These are phyloP conservation scores for Orthosia cruda DNA, from an alignment of 2,888 invertebrate species.

Conservation along the genomic window DNA sequence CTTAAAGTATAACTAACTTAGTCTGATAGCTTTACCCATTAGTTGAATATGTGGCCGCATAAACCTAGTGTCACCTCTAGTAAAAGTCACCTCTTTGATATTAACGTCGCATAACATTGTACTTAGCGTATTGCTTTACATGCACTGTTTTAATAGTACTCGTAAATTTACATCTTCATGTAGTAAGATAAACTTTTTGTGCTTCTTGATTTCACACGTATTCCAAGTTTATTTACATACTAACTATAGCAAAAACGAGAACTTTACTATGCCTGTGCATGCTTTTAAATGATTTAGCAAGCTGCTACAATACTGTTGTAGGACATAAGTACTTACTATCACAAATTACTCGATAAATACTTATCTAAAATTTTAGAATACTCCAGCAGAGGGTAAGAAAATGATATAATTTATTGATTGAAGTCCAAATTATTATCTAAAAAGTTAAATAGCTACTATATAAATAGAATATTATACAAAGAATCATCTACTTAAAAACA, in stretches of 20 bases:
- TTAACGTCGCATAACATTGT: conserved; percentile 53
- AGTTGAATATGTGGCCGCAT: conserved; percentile 25
- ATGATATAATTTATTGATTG: too few relatives aligned
- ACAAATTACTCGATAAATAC: background rate
- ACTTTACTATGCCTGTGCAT: background rate
- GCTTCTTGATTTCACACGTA: conserved; percentile 46
- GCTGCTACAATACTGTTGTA: background rate
- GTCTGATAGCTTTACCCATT: conserved; percentile 1
- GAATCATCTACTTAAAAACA: background rate
- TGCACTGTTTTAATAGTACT: conserved; percentile 31
- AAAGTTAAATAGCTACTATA: too few relatives aligned
- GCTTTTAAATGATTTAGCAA: background rate
- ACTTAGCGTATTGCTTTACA: conserved; percentile 38
- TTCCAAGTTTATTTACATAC: background rate
- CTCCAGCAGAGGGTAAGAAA: background rate
- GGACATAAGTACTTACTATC: background rate
- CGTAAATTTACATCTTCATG: conserved; percentile 45
- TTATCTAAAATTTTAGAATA: background rate
- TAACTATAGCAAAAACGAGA: background rate
- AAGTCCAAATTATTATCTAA: too few relatives aligned
- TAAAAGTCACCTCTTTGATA: conserved; percentile 30
- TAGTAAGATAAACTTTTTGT: conserved; percentile 23
- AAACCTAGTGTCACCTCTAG: conserved; percentile 30
- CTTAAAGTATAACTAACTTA: background rate
- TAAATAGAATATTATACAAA: too few relatives aligned